Evolutionary conservation across 2,888 invertebrate species (phyloP).

Genomic region (Podotricha telesiphe): DNA sequence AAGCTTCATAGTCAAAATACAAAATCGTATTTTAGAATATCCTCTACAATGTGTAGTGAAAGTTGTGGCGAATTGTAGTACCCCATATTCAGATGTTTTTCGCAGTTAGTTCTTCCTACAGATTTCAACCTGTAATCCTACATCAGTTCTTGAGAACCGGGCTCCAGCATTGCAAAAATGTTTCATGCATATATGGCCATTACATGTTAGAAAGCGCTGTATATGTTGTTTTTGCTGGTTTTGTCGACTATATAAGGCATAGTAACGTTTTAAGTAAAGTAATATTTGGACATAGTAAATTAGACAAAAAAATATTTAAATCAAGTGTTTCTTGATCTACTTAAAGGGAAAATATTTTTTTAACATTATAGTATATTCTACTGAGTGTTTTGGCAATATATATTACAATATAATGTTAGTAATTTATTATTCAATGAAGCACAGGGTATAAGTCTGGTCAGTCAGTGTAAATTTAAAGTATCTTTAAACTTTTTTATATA

Average conservation of each 20-base stretch:
- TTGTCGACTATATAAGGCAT: neutral
- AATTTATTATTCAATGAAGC: too few relatives aligned
- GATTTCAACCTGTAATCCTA: conserved; percentile 24
- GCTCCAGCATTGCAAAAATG: conserved; percentile 6
- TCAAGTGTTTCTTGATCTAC: too few relatives aligned
- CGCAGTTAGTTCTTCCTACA: conserved; percentile 29
- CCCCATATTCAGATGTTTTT: conserved; percentile 33
- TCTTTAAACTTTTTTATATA: too few relatives aligned
- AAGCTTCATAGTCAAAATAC: too few relatives aligned
- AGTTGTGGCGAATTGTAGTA: conserved; percentile 28
- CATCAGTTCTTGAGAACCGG: conserved; percentile 27
- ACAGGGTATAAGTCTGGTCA: too few relatives aligned
- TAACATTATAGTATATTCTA: neutral
- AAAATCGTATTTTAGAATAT: neutral
- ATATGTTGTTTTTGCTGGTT: neutral
- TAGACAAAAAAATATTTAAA: too few relatives aligned
- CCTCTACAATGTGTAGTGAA: conserved; percentile 5
- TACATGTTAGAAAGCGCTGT: neutral
- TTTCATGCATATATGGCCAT: neutral
- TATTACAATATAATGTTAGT: too few relatives aligned
- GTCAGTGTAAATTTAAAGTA: too few relatives aligned
- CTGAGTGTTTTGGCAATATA: neutral
- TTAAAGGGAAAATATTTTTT: too few relatives aligned
- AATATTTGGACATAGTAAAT: neutral
- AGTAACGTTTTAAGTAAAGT: too few relatives aligned